phyloP scores from a whole-genome alignment of 2,888 invertebrate species.

The Hetaerina titia region DNA sequence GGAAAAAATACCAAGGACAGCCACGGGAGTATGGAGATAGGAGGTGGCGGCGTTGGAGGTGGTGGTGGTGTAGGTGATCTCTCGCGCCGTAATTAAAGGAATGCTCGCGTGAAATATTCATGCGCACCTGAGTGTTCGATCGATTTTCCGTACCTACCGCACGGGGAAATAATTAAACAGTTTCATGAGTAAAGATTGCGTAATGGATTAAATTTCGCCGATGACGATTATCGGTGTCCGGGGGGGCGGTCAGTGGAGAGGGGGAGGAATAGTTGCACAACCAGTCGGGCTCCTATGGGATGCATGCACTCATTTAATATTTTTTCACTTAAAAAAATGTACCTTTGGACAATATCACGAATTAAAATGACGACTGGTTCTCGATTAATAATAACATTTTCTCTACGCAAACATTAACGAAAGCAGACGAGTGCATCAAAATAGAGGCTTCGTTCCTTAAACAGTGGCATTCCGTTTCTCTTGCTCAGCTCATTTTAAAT shows the following conservation, averaged over 20 bases:
- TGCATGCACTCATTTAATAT: neutral
- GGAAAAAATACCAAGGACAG: slow-evolving; percentile 13
- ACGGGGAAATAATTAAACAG: slow-evolving; percentile 32
- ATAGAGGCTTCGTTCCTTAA: neutral
- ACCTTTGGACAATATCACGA: neutral
- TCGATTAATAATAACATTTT: neutral
- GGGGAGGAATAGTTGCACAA: neutral
- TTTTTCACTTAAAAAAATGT: neutral
- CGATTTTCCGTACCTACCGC: slow-evolving; percentile 3
- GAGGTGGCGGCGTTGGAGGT: neutral
- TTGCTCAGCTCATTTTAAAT: neutral
- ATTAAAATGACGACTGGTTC: neutral
- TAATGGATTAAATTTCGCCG: slow-evolving; percentile 34
- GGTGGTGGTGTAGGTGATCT: neutral
- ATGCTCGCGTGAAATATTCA: slow-evolving; percentile 26
- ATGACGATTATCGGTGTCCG: neutral
- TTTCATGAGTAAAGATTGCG: slow-evolving; percentile 27
- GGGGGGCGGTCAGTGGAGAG: too few relatives aligned
- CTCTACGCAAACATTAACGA: neutral
- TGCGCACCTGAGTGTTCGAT: neutral
- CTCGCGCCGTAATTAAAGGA: slow-evolving; percentile 27
- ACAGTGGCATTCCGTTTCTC: neutral
- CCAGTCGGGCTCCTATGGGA: neutral
- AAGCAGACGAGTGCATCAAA: neutral
- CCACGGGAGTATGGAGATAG: neutral